phyloP scores from a whole-genome alignment of 2,113 vertebrate species.

The Bos javanicus region DNA sequence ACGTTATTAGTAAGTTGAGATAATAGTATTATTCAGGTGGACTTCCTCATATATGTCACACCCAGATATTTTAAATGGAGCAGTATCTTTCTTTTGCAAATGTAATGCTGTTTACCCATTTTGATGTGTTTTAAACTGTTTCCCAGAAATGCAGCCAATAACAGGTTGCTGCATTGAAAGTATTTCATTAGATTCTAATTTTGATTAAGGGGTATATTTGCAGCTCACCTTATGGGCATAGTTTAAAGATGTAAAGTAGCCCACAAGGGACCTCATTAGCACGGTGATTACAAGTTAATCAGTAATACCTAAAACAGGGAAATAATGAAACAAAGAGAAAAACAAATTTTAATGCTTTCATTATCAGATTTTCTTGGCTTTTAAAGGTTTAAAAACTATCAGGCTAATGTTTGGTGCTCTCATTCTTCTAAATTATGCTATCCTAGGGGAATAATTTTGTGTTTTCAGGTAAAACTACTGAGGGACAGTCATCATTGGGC shows the following conservation, averaged over 20 bases:
- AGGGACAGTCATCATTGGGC: not conserved
- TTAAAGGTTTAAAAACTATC: conserved; percentile 55
- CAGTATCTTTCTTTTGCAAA: not conserved
- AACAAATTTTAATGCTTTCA: conserved; percentile 59
- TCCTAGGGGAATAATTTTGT: conserved; percentile 29
- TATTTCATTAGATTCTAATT: conserved; percentile 60
- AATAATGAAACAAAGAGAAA: conserved; percentile 57
- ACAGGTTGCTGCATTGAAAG: conserved; percentile 36
- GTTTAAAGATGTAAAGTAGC: conserved; percentile 65
- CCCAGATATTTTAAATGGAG: not conserved
- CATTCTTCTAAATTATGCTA: conserved; percentile 9
- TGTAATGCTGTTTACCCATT: not conserved
- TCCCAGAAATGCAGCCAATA: conserved; percentile 5
- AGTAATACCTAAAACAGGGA: conserved; percentile 51
- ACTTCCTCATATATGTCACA: not conserved
- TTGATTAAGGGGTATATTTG: conserved; percentile 49
- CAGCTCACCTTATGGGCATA: conserved; percentile 55
- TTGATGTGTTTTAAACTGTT: not conserved
- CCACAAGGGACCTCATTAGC: conserved; percentile 65
- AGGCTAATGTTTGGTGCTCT: not conserved
- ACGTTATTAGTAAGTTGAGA: not conserved
- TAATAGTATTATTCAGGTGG: not conserved
- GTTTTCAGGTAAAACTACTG: not conserved
- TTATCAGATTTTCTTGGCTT: conserved; percentile 53
- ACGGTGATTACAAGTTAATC: conserved; percentile 63